Evolutionary conservation across 2,888 invertebrate genomes (phyloP), one percentile per base, ranked within the genome.

Genomic region (Catotricha subobsoleta): DNA sequence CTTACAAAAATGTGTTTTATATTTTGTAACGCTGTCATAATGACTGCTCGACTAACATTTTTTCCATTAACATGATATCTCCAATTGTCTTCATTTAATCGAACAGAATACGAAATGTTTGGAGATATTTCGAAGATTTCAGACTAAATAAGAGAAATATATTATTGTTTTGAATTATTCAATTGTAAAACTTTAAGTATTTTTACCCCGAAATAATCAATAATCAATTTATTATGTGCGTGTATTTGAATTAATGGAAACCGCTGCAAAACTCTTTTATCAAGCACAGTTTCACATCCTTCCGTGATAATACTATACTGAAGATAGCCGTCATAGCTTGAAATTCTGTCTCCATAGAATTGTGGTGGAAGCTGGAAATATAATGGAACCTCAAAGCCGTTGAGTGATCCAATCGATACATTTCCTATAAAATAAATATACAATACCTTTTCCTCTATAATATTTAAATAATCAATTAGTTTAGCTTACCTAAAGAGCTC

Each of bases 21-120:
- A 51, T 84, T 81, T 55, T 91, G 88, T 45, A 97, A 67, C 0
- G 87, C 82, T n/a, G 90, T 71, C 94, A 97, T 91, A 53, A 97
- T 67, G 25, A 81, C 76, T 44, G 76, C 72, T 27, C 87, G 66
- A 31, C 74, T 78, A 0, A 90, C 78, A 38, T 64, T 61, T 44
- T 64, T 58, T 45, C 67, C 56, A 48, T 65, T 65, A 39, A 57
- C 56, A 44, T 59, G 59, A 16, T 54, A 52, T 35, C 55, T 56
- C 92, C 92, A 94, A 42, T 76, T 66, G 1, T 77, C 74, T 59
- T 88, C 88, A 56, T 83, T 80, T 18, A 88, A 63, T 33, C 70
- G 69, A 9, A 76, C 66, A 9, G 63, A 62, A 55, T 72, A 66
- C 0, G 67, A 64, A 19, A 68, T 68, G 52, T 70, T 71, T 9